These are phyloP conservation scores for Dasypolia templi DNA, from an alignment of 2,888 invertebrate genomes.

Conservation along the genomic window DNA sequence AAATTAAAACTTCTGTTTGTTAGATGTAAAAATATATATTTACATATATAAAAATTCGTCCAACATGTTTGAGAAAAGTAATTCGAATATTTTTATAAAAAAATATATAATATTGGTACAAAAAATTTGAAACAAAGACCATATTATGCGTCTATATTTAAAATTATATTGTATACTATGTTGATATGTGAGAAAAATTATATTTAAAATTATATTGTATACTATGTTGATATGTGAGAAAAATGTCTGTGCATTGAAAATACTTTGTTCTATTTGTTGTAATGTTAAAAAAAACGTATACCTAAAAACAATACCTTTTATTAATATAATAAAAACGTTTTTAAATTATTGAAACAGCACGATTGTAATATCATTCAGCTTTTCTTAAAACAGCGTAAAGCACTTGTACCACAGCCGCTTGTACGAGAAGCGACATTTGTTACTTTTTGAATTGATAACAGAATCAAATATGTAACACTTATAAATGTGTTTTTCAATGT, in stretches of 20 bases:
- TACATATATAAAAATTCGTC: slow-evolving; percentile 46
- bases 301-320: not conserved
- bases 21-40: slow-evolving; percentile 37
- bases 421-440: no score
- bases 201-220: slow-evolving; percentile 13
- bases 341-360: not conserved
- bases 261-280: not conserved
- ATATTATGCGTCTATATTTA: slow-evolving; percentile 11
- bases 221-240: slow-evolving; percentile 39
- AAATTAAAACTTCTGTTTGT: slow-evolving; percentile 35
- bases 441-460: no score
- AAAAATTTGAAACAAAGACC: slow-evolving; percentile 8
- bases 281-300: not conserved
- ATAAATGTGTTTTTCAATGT: no score
- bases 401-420: no score
- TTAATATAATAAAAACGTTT: not conserved
- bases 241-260: slow-evolving; percentile 27
- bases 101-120: slow-evolving; percentile 46
- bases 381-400: not conserved
- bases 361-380: not conserved
- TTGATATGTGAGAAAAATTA: slow-evolving; percentile 38
- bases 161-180: slow-evolving; percentile 15
- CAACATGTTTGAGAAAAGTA: slow-evolving; percentile 25
- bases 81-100: slow-evolving; percentile 58
- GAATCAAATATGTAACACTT: no score